Conservation (phyloP, 1,140 invertebrate species). For the Formica exsecta region DNA sequence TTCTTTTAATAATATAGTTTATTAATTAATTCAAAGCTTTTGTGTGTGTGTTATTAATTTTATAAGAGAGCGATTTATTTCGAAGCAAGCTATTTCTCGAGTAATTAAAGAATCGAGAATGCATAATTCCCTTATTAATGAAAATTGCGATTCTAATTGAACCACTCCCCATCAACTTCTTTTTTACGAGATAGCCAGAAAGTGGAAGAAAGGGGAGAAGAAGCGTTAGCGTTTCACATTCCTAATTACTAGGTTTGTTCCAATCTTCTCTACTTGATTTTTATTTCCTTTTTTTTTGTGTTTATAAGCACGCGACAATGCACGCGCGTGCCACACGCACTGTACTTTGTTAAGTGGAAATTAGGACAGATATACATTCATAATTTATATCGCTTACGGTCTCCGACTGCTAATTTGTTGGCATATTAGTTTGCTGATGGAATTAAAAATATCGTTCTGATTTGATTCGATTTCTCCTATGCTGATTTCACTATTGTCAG, state of each 20-base stretch:
- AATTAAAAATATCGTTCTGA: not conserved
- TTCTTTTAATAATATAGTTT: not conserved
- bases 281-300: slow-evolving; percentile 1
- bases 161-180: too few relatives aligned
- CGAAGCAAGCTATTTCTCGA: not conserved
- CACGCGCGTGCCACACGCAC: slow-evolving; percentile 68
- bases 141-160: slow-evolving; percentile 53
- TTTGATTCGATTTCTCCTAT: slow-evolving; percentile 16
- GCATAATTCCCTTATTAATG: slow-evolving; percentile 46
- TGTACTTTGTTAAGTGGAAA: slow-evolving; percentile 67
- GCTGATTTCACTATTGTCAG: slow-evolving; percentile 27
- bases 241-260: slow-evolving; percentile 65
- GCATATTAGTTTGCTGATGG: slow-evolving; percentile 5
- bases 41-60: not conserved
- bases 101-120: slow-evolving; percentile 11
- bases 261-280: not conserved
- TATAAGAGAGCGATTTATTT: not conserved
- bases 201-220: not conserved
- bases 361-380: slow-evolving; percentile 64
- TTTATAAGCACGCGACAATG: slow-evolving; percentile 68
- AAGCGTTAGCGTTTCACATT: slow-evolving; percentile 24
- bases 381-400: slow-evolving; percentile 62
- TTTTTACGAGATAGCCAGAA: too few relatives aligned
- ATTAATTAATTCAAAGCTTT: not conserved
- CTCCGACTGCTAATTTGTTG: not conserved